A percentile compares a stretch with the other conserved stretches of the same genome.
Evolutionary conservation across 2,113 vertebrate species (phyloP).

Genomic region (Orycteropus afer): DNA sequence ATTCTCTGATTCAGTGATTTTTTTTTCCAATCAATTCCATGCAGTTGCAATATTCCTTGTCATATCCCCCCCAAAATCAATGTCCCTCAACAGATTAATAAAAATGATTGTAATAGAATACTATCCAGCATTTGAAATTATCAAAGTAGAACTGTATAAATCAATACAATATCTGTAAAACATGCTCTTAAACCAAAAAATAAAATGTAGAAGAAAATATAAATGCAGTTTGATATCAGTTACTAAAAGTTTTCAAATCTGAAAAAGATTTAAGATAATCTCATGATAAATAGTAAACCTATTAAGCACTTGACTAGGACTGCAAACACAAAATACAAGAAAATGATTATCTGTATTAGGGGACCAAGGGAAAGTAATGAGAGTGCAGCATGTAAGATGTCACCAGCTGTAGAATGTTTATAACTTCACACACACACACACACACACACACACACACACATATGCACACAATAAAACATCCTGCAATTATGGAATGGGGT

Average conservation of each 20-base stretch:
- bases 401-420: neutral
- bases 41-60: neutral
- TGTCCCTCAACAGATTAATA: neutral
- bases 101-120: neutral
- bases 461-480: neutral
- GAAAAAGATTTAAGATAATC: neutral
- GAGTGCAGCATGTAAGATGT: fast-evolving
- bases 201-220: neutral
- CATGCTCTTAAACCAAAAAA: neutral
- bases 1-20: neutral
- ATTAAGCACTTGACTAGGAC: neutral
- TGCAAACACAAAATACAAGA: neutral
- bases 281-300: neutral
- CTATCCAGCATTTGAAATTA: neutral
- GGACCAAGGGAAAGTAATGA: fast-evolving
- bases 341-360: neutral
- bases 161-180: neutral
- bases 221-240: neutral
- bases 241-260: slow-evolving; percentile 35
- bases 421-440: neutral
- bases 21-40: neutral
- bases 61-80: neutral
- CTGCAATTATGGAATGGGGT: neutral
- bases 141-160: neutral
- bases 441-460: no score